Evolutionary conservation across 1,140 invertebrate genomes (phyloP).

Genomic region (Drosophila willistoni): DNA sequence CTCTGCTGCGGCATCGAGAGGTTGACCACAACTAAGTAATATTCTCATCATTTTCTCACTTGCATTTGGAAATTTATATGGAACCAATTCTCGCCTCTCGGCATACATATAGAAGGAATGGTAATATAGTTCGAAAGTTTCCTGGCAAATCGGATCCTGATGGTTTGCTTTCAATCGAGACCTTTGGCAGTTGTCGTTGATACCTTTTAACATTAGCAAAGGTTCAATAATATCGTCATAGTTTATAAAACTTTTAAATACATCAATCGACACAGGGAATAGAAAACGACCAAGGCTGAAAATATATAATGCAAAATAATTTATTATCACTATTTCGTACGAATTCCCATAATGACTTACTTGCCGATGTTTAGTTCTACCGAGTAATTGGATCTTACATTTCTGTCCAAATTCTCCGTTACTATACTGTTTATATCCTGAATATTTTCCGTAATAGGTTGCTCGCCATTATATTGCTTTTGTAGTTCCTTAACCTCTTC

Average conservation of each 20-base stretch:
- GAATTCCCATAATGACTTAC: slow-evolving; percentile 11
- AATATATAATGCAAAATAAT: neutral
- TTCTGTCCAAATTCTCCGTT: neutral
- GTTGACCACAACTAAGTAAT: slow-evolving; percentile 8
- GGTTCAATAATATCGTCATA: slow-evolving; percentile 29
- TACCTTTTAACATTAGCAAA: neutral
- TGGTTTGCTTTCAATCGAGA: neutral
- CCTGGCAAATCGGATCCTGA: slow-evolving; percentile 3
- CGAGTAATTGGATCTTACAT: neutral
- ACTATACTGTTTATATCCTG: neutral
- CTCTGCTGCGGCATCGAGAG: slow-evolving; percentile 18
- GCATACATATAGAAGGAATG: slow-evolving; percentile 40
- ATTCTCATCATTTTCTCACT: slow-evolving; percentile 7
- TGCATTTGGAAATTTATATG: slow-evolving; percentile 26
- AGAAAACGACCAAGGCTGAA: slow-evolving; percentile 21
- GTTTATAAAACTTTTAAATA: slow-evolving; percentile 38
- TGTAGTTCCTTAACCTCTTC: neutral
- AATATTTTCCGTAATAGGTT: neutral
- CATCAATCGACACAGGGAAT: slow-evolving; percentile 40
- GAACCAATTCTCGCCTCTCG: neutral
- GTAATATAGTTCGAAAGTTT: slow-evolving; percentile 36
- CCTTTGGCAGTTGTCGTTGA: neutral
- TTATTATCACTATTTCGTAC: too few species aligned
- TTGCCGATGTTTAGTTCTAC: slow-evolving; percentile 9
- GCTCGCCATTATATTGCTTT: neutral